Conservation (phyloP, 2,797 vertebrate genomes). For the Pseudopleuronectes americanus region DNA sequence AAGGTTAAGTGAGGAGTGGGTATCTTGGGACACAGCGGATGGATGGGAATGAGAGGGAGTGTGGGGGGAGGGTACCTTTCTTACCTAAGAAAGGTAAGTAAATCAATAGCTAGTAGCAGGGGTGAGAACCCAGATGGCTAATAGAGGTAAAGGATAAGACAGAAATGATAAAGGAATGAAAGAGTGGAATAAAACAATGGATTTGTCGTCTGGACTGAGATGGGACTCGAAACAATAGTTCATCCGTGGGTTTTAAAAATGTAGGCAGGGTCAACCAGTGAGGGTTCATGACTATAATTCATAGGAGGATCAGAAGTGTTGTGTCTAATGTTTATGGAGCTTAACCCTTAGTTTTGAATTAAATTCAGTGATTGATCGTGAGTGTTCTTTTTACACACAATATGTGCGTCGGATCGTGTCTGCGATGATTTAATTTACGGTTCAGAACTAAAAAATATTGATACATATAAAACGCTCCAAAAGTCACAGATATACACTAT, state of each 20-base stretch:
- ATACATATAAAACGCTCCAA: too few species aligned
- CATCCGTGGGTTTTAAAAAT: neutral
- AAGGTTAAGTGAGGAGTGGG: conserved; percentile 26
- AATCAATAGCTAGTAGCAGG: conserved; percentile 30
- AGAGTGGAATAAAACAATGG: conserved; percentile 1
- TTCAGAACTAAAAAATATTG: too few species aligned
- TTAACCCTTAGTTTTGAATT: too few species aligned
- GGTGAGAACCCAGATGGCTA: conserved; percentile 9
- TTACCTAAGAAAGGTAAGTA: neutral
- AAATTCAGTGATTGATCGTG: too few species aligned
- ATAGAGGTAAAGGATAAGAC: conserved; percentile 26
- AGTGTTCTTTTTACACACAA: too few species aligned
- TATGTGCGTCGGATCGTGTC: too few species aligned
- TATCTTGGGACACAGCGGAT: neutral
- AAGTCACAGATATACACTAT: too few species aligned
- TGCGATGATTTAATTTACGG: too few species aligned
- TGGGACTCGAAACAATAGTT: neutral
- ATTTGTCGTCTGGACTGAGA: neutral
- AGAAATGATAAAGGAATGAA: neutral
- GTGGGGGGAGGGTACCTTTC: neutral
- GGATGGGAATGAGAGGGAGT: neutral
- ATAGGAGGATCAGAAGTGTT: too few species aligned
- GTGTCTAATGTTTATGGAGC: too few species aligned
- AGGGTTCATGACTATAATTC: neutral
- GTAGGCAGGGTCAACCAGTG: neutral